These are phyloP conservation scores for Cremastobaeus sp. DNA, from an alignment of 2,888 invertebrate species.

Conservation along the genomic window DNA sequence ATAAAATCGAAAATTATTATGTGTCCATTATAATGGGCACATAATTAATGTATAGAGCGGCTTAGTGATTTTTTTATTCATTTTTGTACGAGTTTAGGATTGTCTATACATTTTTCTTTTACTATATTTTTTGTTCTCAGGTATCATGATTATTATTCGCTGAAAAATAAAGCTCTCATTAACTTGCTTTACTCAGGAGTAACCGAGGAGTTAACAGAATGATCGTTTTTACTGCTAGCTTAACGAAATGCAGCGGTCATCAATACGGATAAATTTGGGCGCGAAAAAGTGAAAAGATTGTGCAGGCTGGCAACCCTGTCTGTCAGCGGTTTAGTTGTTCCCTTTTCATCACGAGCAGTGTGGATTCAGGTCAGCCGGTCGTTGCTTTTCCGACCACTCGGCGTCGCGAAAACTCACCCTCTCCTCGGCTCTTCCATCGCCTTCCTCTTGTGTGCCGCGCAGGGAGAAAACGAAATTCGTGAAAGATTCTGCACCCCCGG, in stretches of 20 bases:
- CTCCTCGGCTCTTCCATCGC: not conserved
- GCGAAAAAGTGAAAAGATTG: slow-evolving; percentile 10
- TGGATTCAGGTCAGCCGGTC: slow-evolving; percentile 60
- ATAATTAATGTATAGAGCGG: too few relatives aligned
- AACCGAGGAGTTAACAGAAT: too few relatives aligned
- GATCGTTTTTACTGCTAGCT: too few relatives aligned
- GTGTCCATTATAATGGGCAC: too few relatives aligned
- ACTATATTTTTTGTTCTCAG: too few relatives aligned
- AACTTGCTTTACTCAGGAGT: too few relatives aligned
- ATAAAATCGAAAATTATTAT: too few relatives aligned
- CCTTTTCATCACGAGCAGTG: slow-evolving; percentile 51
- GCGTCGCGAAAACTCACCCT: slow-evolving; percentile 30
- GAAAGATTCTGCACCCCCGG: slow-evolving; percentile 23
- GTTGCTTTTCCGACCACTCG: slow-evolving; percentile 47
- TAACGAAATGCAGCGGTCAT: not conserved
- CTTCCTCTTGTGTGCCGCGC: slow-evolving; percentile 7
- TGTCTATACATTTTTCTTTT: too few relatives aligned
- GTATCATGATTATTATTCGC: too few relatives aligned
- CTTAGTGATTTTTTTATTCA: too few relatives aligned
- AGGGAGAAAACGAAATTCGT: slow-evolving; percentile 29
- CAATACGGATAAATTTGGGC: slow-evolving; percentile 1
- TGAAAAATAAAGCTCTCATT: too few relatives aligned
- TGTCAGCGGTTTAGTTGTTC: slow-evolving; percentile 41
- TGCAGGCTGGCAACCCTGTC: slow-evolving; percentile 35
- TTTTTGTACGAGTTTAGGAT: too few relatives aligned